Evolutionary conservation across 2,797 vertebrate species (phyloP).

Genomic region (Myripristis jacobus): DNA sequence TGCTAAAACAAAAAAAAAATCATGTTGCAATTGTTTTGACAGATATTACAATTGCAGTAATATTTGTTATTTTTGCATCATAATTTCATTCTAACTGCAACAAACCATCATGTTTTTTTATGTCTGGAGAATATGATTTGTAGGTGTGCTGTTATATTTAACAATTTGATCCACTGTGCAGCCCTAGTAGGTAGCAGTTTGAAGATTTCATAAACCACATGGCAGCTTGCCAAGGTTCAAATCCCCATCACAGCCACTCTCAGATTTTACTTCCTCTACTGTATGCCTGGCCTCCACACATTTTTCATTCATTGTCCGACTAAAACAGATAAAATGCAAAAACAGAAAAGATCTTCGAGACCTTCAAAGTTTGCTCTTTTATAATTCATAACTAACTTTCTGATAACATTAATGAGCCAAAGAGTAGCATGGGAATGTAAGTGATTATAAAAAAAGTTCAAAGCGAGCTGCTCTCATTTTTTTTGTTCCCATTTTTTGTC

Average conservation of each 20-base stretch:
- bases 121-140: too few species aligned
- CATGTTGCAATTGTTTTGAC: too few species aligned
- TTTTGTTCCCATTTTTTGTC: conserved; percentile 4
- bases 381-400: neutral
- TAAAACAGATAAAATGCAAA: neutral
- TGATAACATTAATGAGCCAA: conserved; percentile 15
- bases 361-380: neutral
- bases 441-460: neutral
- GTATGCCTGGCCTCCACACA: neutral
- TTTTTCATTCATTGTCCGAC: neutral
- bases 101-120: too few species aligned
- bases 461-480: conserved; percentile 8
- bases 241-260: neutral
- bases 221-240: neutral
- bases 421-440: neutral
- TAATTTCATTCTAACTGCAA: too few species aligned
- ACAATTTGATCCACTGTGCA: too few species aligned
- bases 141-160: too few species aligned
- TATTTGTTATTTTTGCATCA: too few species aligned
- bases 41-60: too few species aligned
- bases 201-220: neutral
- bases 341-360: neutral
- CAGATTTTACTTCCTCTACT: neutral
- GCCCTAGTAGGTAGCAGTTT: neutral
- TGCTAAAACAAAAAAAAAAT: too few species aligned